Base-by-base conservation (phyloP, 2,113 vertebrate species). In the Puffinus mauretanicus region DNA sequence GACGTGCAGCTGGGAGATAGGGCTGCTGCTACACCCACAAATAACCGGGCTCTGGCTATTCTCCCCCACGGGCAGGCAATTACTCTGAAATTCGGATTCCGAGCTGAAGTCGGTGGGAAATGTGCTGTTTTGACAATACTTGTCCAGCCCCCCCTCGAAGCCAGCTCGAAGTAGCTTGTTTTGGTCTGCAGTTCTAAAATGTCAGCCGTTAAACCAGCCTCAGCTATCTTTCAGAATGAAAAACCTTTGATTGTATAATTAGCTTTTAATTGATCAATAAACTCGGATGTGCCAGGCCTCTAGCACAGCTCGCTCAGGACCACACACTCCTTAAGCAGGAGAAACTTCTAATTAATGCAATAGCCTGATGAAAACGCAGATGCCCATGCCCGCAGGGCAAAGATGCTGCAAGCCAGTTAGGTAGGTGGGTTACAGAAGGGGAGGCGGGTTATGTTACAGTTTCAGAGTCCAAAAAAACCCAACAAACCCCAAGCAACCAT, bases 271-370 rank as follows among this genome's bases (percentile, higher is more conserved):
- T 58, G 52, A 54, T 76, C 52, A 42, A 30, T 30, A n/a, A 71
- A 51, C 11, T 46, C 2, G 1, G 47, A 34, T 1, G 2, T 0
- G 1, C 34, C 49, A 69, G 26, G 34, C 34, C 19, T 70, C 36
- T 60, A 49, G 55, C 71, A 75, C 32, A 57, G 13, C 40, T 67
- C 12, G 3, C 71, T 86, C 26, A 83, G 57, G 72, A 46, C 32
- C 65, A 34, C 16, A 21, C 8, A 7, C 46, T 51, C 5, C 0
- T 79, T 65, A 57, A 29, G 29, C 5, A 18, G 46, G 47, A 83
- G 17, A 80, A 75, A 19, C 7, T 42, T 21, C 25, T 36, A 58
- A 67, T 67, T 54, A 80, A 54, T 29, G 13, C 32, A 40, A 18
- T 18, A 44, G 17, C 27, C 16, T 2, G 1, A 11, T 62, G 62